phyloP scores from a whole-genome alignment of 2,113 vertebrate species.

The Ginglymostoma cirratum region DNA sequence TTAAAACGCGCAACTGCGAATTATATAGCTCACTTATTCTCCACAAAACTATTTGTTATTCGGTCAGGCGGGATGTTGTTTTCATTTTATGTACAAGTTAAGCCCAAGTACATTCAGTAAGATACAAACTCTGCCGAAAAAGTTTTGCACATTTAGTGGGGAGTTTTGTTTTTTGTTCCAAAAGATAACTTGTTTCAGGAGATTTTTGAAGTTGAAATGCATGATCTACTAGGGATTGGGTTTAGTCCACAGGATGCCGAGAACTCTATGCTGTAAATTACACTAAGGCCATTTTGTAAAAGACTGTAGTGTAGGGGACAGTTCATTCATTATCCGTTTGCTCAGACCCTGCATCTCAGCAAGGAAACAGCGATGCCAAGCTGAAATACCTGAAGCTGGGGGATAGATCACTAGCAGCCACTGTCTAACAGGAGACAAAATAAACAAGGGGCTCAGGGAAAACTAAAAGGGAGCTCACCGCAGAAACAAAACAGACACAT shows the following conservation, averaged over 20 bases:
- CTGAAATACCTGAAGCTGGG: conserved; percentile 43
- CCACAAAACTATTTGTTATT: background rate
- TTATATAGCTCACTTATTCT: background rate
- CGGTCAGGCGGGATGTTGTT: background rate
- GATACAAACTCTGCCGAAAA: background rate
- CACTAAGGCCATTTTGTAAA: background rate
- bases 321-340: background rate
- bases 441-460: background rate
- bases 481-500: background rate
- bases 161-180: background rate
- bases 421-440: background rate
- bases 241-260: background rate
- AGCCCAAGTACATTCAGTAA: background rate
- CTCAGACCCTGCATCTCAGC: background rate
- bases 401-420: conserved; percentile 47
- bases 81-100: background rate
- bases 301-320: background rate
- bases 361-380: background rate
- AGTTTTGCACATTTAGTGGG: background rate
- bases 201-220: background rate
- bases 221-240: background rate
- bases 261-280: background rate
- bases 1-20: background rate
- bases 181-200: background rate
- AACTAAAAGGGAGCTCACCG: background rate